These are phyloP conservation scores for Todiramphus chloris DNA, from an alignment of 2,113 vertebrate species.

Conservation along the genomic window DNA sequence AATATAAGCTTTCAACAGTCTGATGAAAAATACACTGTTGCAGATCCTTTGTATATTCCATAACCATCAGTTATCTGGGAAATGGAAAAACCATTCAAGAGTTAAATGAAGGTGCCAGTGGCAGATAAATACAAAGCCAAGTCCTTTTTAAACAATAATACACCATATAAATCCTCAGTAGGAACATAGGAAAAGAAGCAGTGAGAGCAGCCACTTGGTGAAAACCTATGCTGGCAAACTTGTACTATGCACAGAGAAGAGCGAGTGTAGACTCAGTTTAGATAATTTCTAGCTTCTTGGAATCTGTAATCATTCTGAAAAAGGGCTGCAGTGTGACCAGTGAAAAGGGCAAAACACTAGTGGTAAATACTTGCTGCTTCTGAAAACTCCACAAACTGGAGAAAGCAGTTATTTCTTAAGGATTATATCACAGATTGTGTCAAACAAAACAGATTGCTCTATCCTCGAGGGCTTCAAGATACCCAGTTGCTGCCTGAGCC, in stretches of 20 bases:
- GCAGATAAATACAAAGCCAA: neutral
- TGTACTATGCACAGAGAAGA: neutral
- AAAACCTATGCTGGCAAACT: neutral
- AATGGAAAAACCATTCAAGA: neutral
- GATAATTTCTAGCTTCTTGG: neutral
- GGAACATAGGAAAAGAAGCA: neutral
- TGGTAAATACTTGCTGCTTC: neutral
- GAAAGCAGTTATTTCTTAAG: neutral
- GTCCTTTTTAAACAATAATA: neutral
- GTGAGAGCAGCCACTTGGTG: neutral
- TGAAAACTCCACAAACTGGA: neutral
- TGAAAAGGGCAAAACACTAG: neutral
- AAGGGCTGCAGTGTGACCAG: neutral
- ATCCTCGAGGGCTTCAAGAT: neutral
- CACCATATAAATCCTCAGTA: neutral
- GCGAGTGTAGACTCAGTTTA: rapidly evolving
- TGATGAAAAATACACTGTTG: neutral
- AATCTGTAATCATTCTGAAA: neutral
- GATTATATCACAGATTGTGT: neutral
- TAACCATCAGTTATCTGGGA: neutral
- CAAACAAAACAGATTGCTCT: neutral
- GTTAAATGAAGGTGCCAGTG: neutral
- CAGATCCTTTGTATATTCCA: neutral
- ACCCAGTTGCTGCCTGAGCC: neutral
- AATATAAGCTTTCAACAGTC: neutral